These are phyloP conservation scores for Piprites chloris DNA, from an alignment of 2,113 vertebrate species.

Conservation along the genomic window DNA sequence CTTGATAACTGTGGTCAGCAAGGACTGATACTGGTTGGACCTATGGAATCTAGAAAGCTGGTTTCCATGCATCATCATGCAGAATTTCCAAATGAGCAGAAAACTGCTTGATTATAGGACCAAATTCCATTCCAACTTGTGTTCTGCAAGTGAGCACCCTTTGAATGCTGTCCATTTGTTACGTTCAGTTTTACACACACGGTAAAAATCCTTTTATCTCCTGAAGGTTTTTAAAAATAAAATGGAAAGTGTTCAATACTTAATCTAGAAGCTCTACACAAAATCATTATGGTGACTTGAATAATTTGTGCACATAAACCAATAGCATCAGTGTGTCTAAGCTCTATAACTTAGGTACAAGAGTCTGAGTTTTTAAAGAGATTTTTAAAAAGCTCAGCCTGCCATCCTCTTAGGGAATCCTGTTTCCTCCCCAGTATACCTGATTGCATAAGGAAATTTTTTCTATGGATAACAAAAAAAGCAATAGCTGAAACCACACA, in stretches of 20 bases:
- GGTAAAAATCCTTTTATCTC: constrained; percentile 26
- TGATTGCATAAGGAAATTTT: background rate
- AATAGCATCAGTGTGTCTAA: background rate
- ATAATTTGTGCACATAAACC: background rate
- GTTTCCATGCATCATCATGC: background rate
- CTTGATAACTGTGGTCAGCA: background rate
- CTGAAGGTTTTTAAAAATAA: background rate
- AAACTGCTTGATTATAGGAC: background rate
- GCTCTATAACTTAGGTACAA: background rate
- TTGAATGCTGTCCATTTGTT: background rate
- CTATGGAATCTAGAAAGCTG: background rate
- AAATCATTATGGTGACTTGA: background rate
- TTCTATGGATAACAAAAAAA: background rate
- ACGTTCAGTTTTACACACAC: background rate
- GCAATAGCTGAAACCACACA: background rate
- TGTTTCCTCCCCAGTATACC: background rate
- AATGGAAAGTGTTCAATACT: background rate
- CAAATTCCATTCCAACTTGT: background rate
- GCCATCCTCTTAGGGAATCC: fast-evolving
- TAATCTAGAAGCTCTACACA: background rate
- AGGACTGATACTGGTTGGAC: background rate
- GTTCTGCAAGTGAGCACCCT: background rate
- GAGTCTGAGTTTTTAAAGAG: background rate
- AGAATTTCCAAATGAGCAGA: background rate
- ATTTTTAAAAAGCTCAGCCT: background rate